Evolutionary conservation across 2,888 invertebrate species (phyloP).

Genomic region (Drosophila eohydei): DNA sequence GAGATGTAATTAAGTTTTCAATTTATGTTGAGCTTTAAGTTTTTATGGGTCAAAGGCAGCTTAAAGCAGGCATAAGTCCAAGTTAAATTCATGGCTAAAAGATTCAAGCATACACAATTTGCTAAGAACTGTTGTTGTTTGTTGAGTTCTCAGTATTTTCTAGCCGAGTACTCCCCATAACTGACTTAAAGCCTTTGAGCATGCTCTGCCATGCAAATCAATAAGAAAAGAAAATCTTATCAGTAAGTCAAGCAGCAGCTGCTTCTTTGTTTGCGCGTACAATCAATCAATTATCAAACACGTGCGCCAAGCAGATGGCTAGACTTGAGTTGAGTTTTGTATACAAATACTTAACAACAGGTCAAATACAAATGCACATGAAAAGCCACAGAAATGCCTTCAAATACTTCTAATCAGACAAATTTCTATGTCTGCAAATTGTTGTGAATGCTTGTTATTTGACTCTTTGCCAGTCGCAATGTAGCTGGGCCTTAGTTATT

Average conservation of each 20-base stretch:
- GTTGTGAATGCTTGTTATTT: constrained; percentile 8
- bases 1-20: constrained; percentile 62
- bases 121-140: background rate
- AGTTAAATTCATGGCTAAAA: background rate
- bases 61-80: background rate
- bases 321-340: constrained; percentile 14
- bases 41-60: constrained; percentile 25
- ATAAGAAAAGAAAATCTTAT: background rate
- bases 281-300: constrained; percentile 70
- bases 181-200: constrained; percentile 15
- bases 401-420: constrained; percentile 4
- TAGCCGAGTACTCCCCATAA: background rate
- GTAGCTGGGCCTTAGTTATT: constrained; percentile 5
- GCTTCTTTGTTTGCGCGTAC: constrained; percentile 50
- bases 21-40: constrained; percentile 34
- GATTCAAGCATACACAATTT: background rate
- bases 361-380: constrained; percentile 36
- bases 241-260: constrained; percentile 31
- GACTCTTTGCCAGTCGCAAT: background rate
- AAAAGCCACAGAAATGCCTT: constrained; percentile 12
- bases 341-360: constrained; percentile 28
- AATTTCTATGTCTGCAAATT: constrained; percentile 4
- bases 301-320: constrained; percentile 38
- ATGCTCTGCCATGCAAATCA: constrained; percentile 17
- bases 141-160: background rate